These are phyloP conservation scores for Chiloscyllium punctatum DNA, from an alignment of 2,797 vertebrate genomes.

Conservation along the genomic window DNA sequence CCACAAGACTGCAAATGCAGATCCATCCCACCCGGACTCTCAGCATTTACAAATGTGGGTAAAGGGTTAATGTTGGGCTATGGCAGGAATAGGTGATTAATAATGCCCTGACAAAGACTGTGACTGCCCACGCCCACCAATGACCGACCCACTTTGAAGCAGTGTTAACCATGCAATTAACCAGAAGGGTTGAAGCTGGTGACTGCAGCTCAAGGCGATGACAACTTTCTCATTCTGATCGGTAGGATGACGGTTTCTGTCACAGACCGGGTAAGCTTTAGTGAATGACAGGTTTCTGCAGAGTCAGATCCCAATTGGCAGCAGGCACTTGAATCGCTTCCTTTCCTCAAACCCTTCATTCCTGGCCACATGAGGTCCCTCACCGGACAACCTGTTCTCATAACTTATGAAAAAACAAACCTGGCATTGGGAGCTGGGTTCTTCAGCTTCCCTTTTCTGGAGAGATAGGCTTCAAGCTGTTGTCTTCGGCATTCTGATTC, in stretches of 20 bases:
- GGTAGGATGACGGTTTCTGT: no score
- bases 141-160: background rate
- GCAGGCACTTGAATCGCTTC: no score
- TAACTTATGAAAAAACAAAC: background rate
- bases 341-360: no score
- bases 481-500: conserved; percentile 27
- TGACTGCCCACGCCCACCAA: background rate
- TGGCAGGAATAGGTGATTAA: background rate
- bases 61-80: background rate
- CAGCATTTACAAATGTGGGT: no score
- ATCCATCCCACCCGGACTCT: background rate
- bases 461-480: conserved; percentile 18
- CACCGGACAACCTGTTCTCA: background rate
- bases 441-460: conserved; percentile 16
- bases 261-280: no score
- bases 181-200: no score
- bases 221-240: no score
- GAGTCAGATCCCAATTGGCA: no score
- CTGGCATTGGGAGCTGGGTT: background rate
- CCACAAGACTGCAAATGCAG: background rate
- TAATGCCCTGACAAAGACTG: no score
- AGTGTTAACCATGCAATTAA: no score
- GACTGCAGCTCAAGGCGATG: no score
- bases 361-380: background rate
- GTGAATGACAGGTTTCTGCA: no score